Percentiles rank a stretch among this genome's conserved stretches.
Evolutionary conservation across 2,113 vertebrate genomes (phyloP).

Genomic region (Vidua macroura): DNA sequence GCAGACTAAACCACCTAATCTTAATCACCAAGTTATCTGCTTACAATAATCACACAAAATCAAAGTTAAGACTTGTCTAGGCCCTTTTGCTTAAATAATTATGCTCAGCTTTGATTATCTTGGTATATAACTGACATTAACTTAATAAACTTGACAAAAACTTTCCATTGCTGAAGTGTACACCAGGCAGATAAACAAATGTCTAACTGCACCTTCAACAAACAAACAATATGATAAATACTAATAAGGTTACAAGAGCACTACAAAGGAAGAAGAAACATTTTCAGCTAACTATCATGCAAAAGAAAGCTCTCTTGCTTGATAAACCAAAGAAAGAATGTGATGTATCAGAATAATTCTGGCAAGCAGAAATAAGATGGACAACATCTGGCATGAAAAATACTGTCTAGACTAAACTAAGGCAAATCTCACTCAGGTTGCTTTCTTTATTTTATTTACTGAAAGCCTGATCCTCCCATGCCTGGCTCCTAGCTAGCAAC

Average conservation of each 20-base stretch:
- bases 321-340: slow-evolving; percentile 14
- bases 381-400: background rate
- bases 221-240: background rate
- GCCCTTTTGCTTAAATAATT: background rate
- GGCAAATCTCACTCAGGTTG: slow-evolving; percentile 21
- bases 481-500: background rate
- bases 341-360: background rate
- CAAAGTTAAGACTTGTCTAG: background rate
- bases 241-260: background rate
- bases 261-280: background rate
- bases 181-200: background rate
- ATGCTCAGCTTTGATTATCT: background rate
- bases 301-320: slow-evolving; percentile 26
- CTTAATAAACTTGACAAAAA: background rate
- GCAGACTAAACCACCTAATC: background rate
- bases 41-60: background rate
- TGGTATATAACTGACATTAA: background rate
- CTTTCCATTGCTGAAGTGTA: background rate
- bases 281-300: background rate
- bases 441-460: slow-evolving; percentile 47
- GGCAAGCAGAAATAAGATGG: slow-evolving; percentile 25
- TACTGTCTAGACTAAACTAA: slow-evolving; percentile 30
- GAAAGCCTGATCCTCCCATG: background rate
- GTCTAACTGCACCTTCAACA: background rate
- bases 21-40: background rate